Conservation (phyloP, 2,797 vertebrate genomes). For the Caiman crocodilus region DNA sequence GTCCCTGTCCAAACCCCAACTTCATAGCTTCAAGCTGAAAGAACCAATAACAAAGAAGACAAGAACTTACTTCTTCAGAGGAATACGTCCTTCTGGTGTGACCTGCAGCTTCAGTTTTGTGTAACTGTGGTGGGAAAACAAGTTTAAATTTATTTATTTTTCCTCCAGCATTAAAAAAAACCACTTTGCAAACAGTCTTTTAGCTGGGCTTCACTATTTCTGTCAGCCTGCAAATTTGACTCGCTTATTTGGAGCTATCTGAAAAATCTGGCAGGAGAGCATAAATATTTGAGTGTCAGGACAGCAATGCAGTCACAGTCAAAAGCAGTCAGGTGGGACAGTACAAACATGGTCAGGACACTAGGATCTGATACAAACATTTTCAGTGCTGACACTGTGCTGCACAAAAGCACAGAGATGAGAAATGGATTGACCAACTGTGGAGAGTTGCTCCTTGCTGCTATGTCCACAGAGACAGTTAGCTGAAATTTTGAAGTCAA, state of each 20-base stretch:
- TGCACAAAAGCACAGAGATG: background rate
- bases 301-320: background rate
- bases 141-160: conserved; percentile 5
- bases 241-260: background rate
- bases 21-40: background rate
- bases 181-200: background rate
- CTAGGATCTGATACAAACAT: background rate
- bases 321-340: background rate
- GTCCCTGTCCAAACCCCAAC: background rate
- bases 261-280: background rate
- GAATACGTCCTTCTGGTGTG: conserved; percentile 94
- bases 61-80: conserved; percentile 95
- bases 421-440: background rate
- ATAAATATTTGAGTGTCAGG: background rate
- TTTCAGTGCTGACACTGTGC: background rate
- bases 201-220: background rate
- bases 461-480: background rate
- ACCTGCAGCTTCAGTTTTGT: conserved; percentile 94
- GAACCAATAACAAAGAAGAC: background rate
- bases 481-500: too few species aligned
- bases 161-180: background rate
- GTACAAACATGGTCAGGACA: too few species aligned
- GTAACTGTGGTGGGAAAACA: conserved; percentile 78
- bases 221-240: background rate
- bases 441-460: background rate